Percentiles rank a stretch among this genome's conserved stretches.
Evolutionary conservation across 92 coral and sea anemone species (phyloP).

Genomic region (Epizoanthus stellaris): DNA sequence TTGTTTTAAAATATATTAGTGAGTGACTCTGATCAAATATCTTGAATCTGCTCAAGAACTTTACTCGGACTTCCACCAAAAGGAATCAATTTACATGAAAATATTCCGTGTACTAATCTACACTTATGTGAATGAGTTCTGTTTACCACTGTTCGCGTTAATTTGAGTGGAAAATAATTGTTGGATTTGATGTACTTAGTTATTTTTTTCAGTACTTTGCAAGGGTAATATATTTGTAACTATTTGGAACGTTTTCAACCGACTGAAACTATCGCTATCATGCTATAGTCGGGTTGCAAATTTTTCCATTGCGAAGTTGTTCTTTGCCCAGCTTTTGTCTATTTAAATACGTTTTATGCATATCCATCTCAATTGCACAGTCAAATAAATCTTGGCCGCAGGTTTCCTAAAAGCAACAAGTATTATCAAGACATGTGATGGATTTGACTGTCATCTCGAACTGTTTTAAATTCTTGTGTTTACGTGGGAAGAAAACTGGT

Average conservation of each 20-base stretch:
- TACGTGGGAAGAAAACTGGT: constrained; percentile 7
- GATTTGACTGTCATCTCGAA: not conserved
- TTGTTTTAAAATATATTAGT: too few relatives aligned
- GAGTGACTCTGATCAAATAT: too few relatives aligned
- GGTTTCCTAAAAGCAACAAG: constrained; percentile 3
- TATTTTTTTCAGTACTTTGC: not conserved
- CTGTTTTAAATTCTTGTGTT: constrained; percentile 3
- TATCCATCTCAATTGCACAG: not conserved
- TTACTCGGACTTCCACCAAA: too few relatives aligned
- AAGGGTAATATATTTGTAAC: not conserved
- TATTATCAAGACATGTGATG: not conserved
- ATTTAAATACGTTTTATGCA: not conserved
- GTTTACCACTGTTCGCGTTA: too few relatives aligned
- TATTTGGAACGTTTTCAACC: not conserved
- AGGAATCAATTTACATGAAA: not conserved
- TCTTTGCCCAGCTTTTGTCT: too few relatives aligned
- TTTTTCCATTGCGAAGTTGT: too few relatives aligned
- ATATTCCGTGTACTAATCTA: not conserved
- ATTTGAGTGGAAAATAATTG: not conserved
- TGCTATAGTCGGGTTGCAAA: not conserved
- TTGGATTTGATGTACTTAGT: not conserved
- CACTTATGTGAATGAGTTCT: not conserved
- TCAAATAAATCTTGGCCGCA: constrained; percentile 14
- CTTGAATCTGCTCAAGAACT: too few relatives aligned
- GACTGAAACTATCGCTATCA: not conserved